phyloP scores from a whole-genome alignment of 2,113 vertebrate genomes.

The Gracilinanus agilis region DNA sequence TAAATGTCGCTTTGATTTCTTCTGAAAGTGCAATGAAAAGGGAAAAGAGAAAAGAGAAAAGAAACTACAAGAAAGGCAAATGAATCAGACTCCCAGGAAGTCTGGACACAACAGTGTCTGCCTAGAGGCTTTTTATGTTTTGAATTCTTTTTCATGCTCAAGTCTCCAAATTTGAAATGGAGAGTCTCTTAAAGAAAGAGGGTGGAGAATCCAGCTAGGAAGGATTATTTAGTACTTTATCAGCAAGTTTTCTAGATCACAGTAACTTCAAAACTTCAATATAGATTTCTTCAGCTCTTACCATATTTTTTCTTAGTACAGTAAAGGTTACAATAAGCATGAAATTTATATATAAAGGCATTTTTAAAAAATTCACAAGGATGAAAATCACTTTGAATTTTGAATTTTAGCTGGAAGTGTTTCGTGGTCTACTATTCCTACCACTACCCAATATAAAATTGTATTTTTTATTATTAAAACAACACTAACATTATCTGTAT shows the following conservation, averaged over 20 bases:
- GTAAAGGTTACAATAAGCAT: conserved; percentile 34
- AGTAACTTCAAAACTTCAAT: conserved; percentile 47
- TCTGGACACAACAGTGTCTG: not conserved
- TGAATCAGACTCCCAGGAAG: conserved; percentile 13
- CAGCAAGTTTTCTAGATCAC: conserved; percentile 54
- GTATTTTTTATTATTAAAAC: not conserved
- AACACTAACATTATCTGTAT: not conserved
- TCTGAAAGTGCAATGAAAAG: conserved; percentile 14
- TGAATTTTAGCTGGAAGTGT: conserved; percentile 1
- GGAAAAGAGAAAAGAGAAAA: conserved; percentile 10
- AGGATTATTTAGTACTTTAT: conserved; percentile 4
- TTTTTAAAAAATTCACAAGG: conserved; percentile 60
- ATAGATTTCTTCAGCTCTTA: conserved; percentile 47
- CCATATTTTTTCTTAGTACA: conserved; percentile 55
- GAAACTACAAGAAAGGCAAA: not conserved
- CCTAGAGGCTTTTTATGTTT: conserved; percentile 26
- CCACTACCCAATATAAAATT: not conserved
- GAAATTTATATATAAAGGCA: conserved; percentile 45
- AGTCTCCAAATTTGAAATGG: conserved; percentile 24
- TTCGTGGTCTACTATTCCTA: not conserved
- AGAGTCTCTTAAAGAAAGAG: conserved; percentile 2
- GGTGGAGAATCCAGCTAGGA: conserved; percentile 29
- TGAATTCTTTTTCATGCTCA: conserved; percentile 32
- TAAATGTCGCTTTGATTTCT: conserved; percentile 9
- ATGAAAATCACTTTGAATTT: conserved; percentile 19